phyloP scores from a whole-genome alignment of 2,113 vertebrate species.

The Neotragus moschatus region DNA sequence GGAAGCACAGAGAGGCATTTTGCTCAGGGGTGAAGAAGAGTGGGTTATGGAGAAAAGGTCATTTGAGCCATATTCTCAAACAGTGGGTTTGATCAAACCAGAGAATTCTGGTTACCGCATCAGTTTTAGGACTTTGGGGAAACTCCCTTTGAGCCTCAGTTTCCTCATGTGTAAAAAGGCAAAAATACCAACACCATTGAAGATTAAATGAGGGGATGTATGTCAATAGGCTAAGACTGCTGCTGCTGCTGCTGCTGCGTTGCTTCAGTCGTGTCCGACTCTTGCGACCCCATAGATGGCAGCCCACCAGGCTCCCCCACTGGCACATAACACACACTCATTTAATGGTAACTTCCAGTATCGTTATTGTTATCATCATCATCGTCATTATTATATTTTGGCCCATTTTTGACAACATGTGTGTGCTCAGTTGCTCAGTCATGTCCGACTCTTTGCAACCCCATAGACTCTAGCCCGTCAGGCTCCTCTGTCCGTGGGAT shows the following conservation, averaged over 20 bases:
- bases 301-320: background rate
- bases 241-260: too few species aligned
- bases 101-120: background rate
- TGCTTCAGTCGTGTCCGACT: too few species aligned
- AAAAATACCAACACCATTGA: background rate
- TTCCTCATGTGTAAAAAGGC: background rate
- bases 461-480: background rate
- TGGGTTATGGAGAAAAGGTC: background rate
- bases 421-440: background rate
- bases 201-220: background rate
- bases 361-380: too few species aligned
- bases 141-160: background rate
- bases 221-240: background rate
- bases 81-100: background rate
- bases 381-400: background rate
- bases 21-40: background rate
- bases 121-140: background rate
- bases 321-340: background rate
- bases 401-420: background rate
- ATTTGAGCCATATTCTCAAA: background rate
- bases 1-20: background rate
- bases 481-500: background rate
- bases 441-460: fast-evolving
- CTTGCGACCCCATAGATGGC: too few species aligned
- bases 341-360: background rate